Percentiles rank a stretch among this genome's conserved stretches.
Conservation (phyloP, 2,888 invertebrate species). For the Poecilus cupreus region DNA sequence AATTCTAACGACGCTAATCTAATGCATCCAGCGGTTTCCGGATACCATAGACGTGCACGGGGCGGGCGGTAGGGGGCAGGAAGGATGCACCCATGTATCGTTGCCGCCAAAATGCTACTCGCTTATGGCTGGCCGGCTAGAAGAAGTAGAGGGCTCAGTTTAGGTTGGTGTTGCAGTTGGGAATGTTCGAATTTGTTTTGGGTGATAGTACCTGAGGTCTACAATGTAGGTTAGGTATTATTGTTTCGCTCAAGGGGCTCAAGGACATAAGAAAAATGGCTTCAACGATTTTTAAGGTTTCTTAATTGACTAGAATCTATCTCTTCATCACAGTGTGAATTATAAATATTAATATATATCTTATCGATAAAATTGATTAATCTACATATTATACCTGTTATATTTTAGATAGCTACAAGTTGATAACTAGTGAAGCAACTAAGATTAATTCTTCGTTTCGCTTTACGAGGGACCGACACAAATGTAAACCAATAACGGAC, state of each 20-base stretch:
- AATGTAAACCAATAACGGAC: slow-evolving; percentile 15
- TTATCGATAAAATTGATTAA: neutral
- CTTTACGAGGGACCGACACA: neutral
- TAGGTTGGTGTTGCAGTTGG: neutral
- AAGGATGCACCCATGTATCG: slow-evolving; percentile 44
- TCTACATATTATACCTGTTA: too few relatives aligned
- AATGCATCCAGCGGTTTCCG: slow-evolving; percentile 35
- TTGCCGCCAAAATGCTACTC: slow-evolving; percentile 44
- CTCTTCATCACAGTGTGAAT: neutral
- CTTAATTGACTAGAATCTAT: too few relatives aligned
- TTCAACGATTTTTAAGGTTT: neutral
- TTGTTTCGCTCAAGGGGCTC: neutral
- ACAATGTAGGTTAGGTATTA: slow-evolving; percentile 36
- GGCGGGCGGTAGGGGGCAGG: slow-evolving; percentile 9
- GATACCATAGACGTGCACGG: neutral
- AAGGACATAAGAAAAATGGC: slow-evolving; percentile 1
- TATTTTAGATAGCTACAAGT: too few relatives aligned
- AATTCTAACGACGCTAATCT: slow-evolving; percentile 21
- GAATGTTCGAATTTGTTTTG: neutral
- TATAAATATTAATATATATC: neutral
- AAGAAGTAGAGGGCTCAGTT: too few relatives aligned
- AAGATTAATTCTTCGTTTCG: neutral
- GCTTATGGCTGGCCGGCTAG: neutral
- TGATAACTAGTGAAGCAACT: too few relatives aligned
- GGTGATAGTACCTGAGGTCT: slow-evolving; percentile 16